Conservation (phyloP, 2,113 vertebrate genomes). For the Calonectris borealis region DNA sequence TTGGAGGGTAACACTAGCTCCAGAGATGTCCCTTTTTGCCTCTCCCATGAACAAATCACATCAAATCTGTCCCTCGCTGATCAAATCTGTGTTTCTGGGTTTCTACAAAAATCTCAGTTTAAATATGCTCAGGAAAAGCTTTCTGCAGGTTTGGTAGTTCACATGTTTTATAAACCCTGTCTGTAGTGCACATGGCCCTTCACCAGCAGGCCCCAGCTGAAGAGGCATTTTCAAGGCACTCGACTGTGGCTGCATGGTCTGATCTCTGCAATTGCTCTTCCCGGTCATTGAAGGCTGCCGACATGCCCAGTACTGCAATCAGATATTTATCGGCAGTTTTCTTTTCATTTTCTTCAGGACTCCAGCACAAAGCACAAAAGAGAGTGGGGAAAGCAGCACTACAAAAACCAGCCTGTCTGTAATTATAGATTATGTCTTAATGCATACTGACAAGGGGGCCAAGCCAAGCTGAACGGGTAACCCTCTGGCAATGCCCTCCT, state of each 20-base stretch:
- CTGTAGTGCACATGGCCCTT: neutral
- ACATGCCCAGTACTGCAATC: neutral
- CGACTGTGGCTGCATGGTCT: neutral
- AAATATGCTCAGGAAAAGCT: neutral
- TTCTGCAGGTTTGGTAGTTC: neutral
- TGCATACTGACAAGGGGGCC: neutral
- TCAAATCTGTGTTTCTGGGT: neutral
- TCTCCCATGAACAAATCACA: neutral
- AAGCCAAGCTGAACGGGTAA: neutral
- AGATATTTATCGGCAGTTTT: neutral
- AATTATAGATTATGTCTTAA: neutral
- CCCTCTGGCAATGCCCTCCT: neutral
- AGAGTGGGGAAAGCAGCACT: neutral
- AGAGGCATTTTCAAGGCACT: neutral
- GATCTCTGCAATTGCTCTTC: neutral
- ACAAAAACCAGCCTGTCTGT: conserved; percentile 1
- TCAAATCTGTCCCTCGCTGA: neutral
- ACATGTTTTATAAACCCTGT: neutral
- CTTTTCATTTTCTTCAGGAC: neutral
- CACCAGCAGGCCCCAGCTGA: neutral
- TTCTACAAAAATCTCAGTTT: neutral
- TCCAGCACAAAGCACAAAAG: conserved; percentile 3
- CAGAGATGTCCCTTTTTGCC: neutral
- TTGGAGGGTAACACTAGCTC: neutral
- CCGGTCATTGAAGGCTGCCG: neutral